Percentiles rank a stretch among this genome's conserved stretches.
phyloP scores from a whole-genome alignment of 2,113 vertebrate genomes.

The Todiramphus chloris region DNA sequence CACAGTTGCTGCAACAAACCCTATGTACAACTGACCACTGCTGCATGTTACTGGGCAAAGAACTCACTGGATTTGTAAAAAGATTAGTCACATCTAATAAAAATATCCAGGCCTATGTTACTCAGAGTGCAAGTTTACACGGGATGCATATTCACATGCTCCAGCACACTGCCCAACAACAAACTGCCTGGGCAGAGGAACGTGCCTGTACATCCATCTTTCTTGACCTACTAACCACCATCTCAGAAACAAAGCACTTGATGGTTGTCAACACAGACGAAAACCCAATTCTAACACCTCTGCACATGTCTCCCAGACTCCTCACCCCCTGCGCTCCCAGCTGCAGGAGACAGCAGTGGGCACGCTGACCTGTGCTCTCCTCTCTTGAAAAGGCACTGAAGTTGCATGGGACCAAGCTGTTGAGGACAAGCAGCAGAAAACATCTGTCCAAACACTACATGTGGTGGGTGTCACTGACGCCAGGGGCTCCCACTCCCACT shows the following conservation, averaged over 20 bases:
- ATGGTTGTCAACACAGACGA: background rate
- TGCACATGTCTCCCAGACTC: background rate
- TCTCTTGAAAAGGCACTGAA: rapidly evolving
- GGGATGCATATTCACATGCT: background rate
- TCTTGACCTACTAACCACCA: background rate
- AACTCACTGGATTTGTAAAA: background rate
- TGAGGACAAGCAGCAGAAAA: background rate
- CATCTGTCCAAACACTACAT: background rate
- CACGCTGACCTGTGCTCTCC: background rate
- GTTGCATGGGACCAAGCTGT: background rate
- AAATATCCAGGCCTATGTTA: background rate
- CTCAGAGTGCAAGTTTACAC: background rate
- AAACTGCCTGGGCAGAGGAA: background rate
- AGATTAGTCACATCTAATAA: background rate
- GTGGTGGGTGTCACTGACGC: background rate
- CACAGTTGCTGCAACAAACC: background rate
- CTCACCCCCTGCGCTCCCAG: rapidly evolving
- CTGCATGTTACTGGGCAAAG: background rate
- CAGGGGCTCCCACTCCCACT: rapidly evolving
- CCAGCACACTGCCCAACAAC: background rate
- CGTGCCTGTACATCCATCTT: rapidly evolving
- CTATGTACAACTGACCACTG: background rate
- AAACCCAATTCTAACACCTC: background rate
- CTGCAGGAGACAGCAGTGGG: background rate
- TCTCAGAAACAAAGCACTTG: background rate